These are phyloP conservation scores for Cancer borealis DNA, from an alignment of 2,888 invertebrate genomes.

Conservation along the genomic window DNA sequence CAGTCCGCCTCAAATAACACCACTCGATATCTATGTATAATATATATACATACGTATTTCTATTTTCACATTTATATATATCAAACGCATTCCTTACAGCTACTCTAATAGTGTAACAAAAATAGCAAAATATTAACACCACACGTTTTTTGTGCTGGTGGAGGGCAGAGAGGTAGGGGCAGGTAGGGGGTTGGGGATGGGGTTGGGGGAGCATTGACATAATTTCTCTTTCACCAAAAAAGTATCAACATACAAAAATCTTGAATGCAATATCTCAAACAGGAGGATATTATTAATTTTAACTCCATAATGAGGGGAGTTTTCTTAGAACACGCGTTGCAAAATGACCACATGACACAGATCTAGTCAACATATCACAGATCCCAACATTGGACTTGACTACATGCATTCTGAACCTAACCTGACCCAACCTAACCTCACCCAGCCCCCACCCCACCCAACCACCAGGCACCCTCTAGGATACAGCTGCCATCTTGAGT, in stretches of 20 bases:
- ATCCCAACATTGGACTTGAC: neutral
- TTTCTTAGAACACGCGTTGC: neutral
- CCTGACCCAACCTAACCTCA: neutral
- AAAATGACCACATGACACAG: neutral
- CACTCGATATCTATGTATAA: neutral
- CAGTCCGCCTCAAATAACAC: neutral
- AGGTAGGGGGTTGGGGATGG: neutral
- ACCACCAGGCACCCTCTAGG: slow-evolving; percentile 10
- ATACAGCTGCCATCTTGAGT: slow-evolving; percentile 58
- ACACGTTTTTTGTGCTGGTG: neutral
- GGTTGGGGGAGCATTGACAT: neutral
- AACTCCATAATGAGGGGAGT: neutral
- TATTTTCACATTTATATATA: neutral
- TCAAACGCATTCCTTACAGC: neutral
- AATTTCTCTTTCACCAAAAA: neutral
- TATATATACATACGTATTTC: no score
- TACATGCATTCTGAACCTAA: neutral
- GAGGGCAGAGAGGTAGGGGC: neutral
- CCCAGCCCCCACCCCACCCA: neutral
- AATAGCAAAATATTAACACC: neutral
- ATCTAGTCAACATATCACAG: neutral
- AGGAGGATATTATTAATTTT: neutral
- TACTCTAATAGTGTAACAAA: slow-evolving; percentile 1
- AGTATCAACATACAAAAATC: neutral
- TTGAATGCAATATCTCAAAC: neutral